Evolutionary conservation across 2,888 invertebrate species (phyloP).

Genomic region (Pristionchus arcanus): DNA sequence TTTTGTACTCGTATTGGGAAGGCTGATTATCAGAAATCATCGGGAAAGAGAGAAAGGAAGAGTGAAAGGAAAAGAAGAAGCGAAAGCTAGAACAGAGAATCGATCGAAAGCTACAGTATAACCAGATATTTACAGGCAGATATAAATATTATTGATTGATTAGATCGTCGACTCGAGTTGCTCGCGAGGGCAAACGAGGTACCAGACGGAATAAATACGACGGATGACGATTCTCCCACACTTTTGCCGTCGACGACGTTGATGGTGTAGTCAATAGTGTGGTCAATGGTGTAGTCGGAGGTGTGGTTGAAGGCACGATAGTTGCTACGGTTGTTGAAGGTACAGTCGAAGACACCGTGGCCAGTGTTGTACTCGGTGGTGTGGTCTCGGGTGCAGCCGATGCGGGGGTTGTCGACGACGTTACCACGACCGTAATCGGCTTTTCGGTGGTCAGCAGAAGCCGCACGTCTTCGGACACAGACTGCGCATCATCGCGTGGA

Average conservation of each 20-base stretch:
- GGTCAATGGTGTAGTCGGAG: no score
- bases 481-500: conserved; percentile 76
- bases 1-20: conserved; percentile 8
- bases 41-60: not conserved
- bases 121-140: conserved; percentile 47
- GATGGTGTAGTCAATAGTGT: no score
- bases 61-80: conserved; percentile 2
- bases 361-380: not conserved
- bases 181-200: not conserved
- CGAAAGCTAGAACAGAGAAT: conserved; percentile 35
- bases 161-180: conserved; percentile 12
- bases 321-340: not conserved
- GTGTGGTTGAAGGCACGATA: not conserved
- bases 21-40: conserved; percentile 40
- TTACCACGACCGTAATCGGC: not conserved
- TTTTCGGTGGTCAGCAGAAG: conserved; percentile 68
- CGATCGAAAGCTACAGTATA: conserved; percentile 33
- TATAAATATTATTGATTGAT: conserved; percentile 47
- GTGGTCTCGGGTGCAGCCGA: not conserved
- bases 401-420: conserved; percentile 22
- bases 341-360: not conserved
- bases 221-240: conserved; percentile 46
- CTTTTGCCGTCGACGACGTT: not conserved
- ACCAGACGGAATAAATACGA: conserved; percentile 43
- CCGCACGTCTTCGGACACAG: conserved; percentile 78